Conservation (phyloP, 2,113 vertebrate species). For the Chionis minor region DNA sequence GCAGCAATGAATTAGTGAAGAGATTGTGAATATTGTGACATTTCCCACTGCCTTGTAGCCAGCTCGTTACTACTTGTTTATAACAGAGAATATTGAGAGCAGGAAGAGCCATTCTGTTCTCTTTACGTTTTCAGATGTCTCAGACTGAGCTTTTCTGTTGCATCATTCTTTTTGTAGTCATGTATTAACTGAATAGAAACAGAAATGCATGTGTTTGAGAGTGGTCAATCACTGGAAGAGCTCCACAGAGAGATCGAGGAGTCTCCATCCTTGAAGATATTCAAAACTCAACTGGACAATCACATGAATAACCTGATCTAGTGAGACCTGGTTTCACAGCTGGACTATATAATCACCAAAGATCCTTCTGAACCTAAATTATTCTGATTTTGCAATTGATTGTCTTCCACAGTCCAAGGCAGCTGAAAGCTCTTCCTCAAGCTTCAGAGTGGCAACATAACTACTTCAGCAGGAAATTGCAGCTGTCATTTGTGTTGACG, state of each 20-base stretch:
- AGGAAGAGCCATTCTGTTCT: not conserved
- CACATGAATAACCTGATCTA: not conserved
- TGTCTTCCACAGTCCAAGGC: not conserved
- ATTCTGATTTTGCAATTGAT: not conserved
- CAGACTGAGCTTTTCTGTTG: not conserved
- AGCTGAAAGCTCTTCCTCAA: not conserved
- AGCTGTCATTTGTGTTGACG: not conserved
- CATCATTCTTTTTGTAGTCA: not conserved
- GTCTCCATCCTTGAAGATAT: not conserved
- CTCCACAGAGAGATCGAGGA: not conserved
- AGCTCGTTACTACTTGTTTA: not conserved
- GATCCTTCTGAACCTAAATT: not conserved
- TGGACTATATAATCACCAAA: not conserved
- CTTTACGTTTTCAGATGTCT: not conserved
- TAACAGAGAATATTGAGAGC: not conserved
- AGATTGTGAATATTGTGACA: not conserved
- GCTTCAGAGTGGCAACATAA: not conserved
- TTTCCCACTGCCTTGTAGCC: not conserved
- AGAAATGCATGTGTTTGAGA: not conserved
- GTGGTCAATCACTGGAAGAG: not conserved
- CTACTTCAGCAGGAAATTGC: not conserved
- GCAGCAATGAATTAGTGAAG: not conserved
- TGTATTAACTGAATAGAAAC: not conserved
- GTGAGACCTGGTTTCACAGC: not conserved
- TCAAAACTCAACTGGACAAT: not conserved